Conservation (phyloP, 2,888 invertebrate species). For the Cryptocephalus moraei region DNA sequence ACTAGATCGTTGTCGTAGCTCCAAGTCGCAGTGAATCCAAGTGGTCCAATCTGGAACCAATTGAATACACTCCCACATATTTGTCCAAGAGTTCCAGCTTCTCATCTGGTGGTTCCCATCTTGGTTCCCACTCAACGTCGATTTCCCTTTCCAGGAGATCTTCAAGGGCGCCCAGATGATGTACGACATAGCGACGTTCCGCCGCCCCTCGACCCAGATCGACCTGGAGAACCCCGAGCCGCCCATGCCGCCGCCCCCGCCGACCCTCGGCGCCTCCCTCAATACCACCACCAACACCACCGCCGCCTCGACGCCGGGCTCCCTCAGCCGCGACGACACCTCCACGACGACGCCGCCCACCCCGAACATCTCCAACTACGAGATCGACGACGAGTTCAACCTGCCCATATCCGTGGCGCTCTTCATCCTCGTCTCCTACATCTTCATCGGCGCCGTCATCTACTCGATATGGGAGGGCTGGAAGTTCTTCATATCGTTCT, state of each 20-base stretch:
- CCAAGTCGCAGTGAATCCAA: no score
- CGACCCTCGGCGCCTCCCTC: not conserved
- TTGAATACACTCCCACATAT: no score
- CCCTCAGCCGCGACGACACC: conserved; percentile 35
- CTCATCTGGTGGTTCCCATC: not conserved
- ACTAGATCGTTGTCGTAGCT: no score
- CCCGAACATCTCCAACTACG: conserved; percentile 66
- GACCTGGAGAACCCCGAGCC: conserved; percentile 10
- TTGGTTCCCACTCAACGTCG: no score
- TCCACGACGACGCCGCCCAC: conserved; percentile 53
- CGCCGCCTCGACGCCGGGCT: not conserved
- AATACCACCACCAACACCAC: not conserved
- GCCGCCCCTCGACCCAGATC: conserved; percentile 50
- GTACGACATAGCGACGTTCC: conserved; percentile 66
- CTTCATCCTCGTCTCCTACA: conserved; percentile 71
- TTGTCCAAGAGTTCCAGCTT: no score
- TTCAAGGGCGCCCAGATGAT: conserved; percentile 75
- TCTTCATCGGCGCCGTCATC: conserved; percentile 73
- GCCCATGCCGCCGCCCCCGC: not conserved
- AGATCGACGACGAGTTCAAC: conserved; percentile 89
- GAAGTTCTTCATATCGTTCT: conserved; percentile 90
- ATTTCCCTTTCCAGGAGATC: conserved; percentile 52
- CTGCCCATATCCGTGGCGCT: conserved; percentile 86
- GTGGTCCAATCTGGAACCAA: no score
- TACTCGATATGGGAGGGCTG: conserved; percentile 73